Percentiles rank a stretch among this genome's conserved stretches.
Conservation (phyloP, 2,888 invertebrate genomes). For the Rhagophthalmus giganteus region DNA sequence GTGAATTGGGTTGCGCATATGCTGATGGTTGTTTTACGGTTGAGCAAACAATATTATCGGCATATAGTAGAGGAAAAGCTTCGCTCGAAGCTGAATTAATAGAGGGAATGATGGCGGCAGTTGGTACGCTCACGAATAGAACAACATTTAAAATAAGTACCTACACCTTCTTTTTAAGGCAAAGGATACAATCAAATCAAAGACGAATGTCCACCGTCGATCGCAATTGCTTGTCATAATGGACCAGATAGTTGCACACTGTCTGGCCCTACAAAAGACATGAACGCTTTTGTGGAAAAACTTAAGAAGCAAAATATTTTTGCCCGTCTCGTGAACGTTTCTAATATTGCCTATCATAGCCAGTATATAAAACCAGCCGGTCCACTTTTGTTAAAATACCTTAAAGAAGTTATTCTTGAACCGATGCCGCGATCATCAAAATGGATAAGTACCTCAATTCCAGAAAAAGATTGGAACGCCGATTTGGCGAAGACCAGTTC, state of each 20-base stretch:
- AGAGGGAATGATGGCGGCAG: constrained; percentile 85
- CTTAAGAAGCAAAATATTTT: constrained; percentile 72
- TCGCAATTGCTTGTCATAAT: constrained; percentile 81
- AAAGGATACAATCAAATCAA: constrained; percentile 60
- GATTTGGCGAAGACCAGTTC: constrained; percentile 61
- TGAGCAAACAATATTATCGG: constrained; percentile 81
- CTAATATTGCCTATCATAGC: constrained; percentile 90
- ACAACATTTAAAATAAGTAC: neutral
- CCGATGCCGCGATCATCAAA: constrained; percentile 60
- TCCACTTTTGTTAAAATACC: constrained; percentile 51
- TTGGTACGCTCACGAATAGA: constrained; percentile 59
- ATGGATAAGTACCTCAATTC: constrained; percentile 69
- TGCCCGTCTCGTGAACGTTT: constrained; percentile 80
- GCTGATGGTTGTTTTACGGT: constrained; percentile 89
- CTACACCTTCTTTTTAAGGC: constrained; percentile 40
- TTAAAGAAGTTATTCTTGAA: constrained; percentile 55
- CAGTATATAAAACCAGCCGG: constrained; percentile 69
- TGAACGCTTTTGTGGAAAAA: constrained; percentile 62
- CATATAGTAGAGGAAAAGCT: constrained; percentile 81
- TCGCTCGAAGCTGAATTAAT: constrained; percentile 71
- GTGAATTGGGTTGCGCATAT: constrained; percentile 93
- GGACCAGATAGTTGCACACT: constrained; percentile 76
- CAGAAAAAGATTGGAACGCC: constrained; percentile 62
- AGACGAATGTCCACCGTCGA: constrained; percentile 66
- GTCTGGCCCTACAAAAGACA: constrained; percentile 70